Conservation (phyloP, 2,888 invertebrate genomes). For the Helleia helle region DNA sequence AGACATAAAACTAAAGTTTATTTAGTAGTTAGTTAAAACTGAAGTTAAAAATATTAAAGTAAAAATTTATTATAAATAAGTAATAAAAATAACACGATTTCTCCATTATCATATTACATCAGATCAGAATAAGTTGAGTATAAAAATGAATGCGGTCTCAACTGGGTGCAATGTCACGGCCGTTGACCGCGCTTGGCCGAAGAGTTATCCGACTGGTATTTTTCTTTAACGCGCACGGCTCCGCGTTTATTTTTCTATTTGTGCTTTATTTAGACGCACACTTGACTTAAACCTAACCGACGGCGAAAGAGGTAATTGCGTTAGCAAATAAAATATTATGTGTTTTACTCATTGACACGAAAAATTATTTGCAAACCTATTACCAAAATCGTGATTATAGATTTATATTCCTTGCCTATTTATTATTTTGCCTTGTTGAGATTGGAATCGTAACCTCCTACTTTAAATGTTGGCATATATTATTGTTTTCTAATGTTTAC, state of each 20-base stretch:
- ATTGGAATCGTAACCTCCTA: too few relatives aligned
- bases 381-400: too few relatives aligned
- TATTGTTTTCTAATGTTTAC: too few relatives aligned
- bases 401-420: too few relatives aligned
- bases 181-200: constrained; percentile 40
- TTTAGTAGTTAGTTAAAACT: too few relatives aligned
- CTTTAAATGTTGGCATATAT: too few relatives aligned
- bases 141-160: constrained; percentile 11
- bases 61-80: neutral
- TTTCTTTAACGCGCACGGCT: constrained; percentile 13
- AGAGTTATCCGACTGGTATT: constrained; percentile 15
- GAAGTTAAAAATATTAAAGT: too few relatives aligned
- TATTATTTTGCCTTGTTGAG: too few relatives aligned
- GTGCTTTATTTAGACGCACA: constrained; percentile 9
- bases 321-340: too few relatives aligned
- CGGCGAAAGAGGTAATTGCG: neutral
- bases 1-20: too few relatives aligned
- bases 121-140: neutral
- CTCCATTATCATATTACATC: constrained; percentile 3
- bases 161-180: constrained; percentile 61
- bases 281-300: neutral
- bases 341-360: too few relatives aligned
- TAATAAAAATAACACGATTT: neutral
- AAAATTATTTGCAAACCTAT: too few relatives aligned
- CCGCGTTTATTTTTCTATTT: constrained; percentile 7